Base-by-base conservation (phyloP, 2,113 vertebrate genomes). In the Notothenia rossii region DNA sequence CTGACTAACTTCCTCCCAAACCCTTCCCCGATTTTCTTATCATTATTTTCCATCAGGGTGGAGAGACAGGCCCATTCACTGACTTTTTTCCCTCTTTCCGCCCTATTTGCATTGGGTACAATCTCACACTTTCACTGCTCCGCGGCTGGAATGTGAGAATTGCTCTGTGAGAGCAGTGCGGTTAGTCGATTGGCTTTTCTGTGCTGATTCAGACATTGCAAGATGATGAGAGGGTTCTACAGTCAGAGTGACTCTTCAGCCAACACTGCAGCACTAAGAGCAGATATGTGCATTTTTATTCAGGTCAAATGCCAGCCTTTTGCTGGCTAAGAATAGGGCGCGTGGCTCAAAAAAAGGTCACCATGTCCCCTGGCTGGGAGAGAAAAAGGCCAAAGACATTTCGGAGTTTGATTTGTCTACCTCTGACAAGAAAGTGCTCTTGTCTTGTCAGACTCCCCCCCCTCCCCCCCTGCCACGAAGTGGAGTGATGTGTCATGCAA, bases 41-140 rank as follows among this genome's bases (percentile, higher is more conserved):
- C 77, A 74, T 82, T 86, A 69, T 89, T 88, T 86, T 82, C 66
- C 60, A 69, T 65, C 71, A 55, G 70, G 53, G 56, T 81, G 45
- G 60, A 77, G 55, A 89, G 77, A 79, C 58, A 2, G 78, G 46
- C 68, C 71, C 78, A 58, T 76, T 87, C 78, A 75, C 65, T n/a
- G 72, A 43, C 49, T 11, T 50, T 66, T 63, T 70, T 58, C 50
- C 80, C 72, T 72, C 69, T 74, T 49, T 79, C 82, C 53, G 40
- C 72, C 80, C 77, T 15, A 88, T 94, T 91, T 90, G 85, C 91
- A 91, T 89, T 17, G 22, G 50, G 89, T 87, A 93, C 91, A 92
- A 91, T 91, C 84, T 74, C 64, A 86, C 84, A 84, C 84, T 86
- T 87, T 90, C 83, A 84, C 83, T 20, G 70, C 84, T 63, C 67